These are phyloP conservation scores for Monopterus albus DNA, from an alignment of 2,113 vertebrate genomes.

Conservation along the genomic window DNA sequence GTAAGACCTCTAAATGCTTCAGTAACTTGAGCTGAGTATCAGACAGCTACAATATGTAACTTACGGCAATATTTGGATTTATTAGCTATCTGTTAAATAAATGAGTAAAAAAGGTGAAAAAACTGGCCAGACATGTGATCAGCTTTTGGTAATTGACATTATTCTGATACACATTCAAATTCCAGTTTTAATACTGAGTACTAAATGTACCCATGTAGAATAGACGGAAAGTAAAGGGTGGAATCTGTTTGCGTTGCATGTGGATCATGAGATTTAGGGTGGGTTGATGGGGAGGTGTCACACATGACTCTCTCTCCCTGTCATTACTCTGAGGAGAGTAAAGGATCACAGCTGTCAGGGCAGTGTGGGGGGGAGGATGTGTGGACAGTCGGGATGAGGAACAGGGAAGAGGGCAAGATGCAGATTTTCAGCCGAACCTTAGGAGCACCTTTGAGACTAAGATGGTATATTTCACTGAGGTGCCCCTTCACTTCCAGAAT, in stretches of 20 bases:
- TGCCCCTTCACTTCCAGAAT: conserved; percentile 5
- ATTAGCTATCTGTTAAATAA: neutral
- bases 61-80: neutral
- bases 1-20: too few relatives aligned
- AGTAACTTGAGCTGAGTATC: neutral
- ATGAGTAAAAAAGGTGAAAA: neutral
- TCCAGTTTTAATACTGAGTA: neutral
- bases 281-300: conserved; percentile 60
- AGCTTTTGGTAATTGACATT: neutral
- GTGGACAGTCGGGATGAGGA: conserved; percentile 38
- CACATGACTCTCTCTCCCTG: conserved; percentile 44
- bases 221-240: conserved; percentile 27
- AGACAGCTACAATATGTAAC: neutral
- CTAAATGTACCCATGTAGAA: conserved; percentile 7
- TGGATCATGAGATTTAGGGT: conserved; percentile 32
- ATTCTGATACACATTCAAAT: neutral
- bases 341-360: conserved; percentile 34
- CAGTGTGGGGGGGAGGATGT: conserved; percentile 8
- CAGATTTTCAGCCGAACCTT: conserved; percentile 48
- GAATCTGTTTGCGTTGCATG: conserved; percentile 43
- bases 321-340: conserved; percentile 60
- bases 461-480: conserved; percentile 40
- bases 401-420: conserved; percentile 3
- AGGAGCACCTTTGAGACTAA: conserved; percentile 46
- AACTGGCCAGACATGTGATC: neutral